phyloP scores from a whole-genome alignment of 2,888 invertebrate genomes.

The Drosophila setosimentum region DNA sequence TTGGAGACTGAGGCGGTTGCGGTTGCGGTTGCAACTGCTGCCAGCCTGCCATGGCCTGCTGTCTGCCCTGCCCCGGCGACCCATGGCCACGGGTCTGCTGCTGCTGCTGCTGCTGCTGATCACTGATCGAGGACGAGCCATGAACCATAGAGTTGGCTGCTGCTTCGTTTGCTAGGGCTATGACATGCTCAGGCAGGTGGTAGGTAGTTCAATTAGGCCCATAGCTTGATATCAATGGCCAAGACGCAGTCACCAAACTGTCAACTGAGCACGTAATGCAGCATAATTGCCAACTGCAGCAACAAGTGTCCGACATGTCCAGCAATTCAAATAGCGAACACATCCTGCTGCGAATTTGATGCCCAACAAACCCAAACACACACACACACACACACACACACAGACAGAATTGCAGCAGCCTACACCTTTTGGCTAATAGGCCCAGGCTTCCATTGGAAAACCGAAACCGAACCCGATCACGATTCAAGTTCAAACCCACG shows the following conservation, averaged over 20 bases:
- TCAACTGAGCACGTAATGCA: conserved; percentile 74
- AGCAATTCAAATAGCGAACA: conserved; percentile 74
- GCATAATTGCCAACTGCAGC: conserved; percentile 77
- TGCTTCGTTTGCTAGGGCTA: conserved; percentile 22
- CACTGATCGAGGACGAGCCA: conserved; percentile 64
- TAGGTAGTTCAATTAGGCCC: conserved; percentile 74
- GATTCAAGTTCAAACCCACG: conserved; percentile 66
- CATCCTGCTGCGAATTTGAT: conserved; percentile 81
- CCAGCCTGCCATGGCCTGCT: conserved; percentile 23
- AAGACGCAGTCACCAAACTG: conserved; percentile 60
- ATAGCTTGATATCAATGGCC: conserved; percentile 62
- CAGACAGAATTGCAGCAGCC: conserved; percentile 45
- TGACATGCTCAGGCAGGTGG: conserved; percentile 57
- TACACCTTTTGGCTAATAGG: conserved; percentile 80
- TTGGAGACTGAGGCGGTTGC: conserved; percentile 24
- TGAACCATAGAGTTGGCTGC: conserved; percentile 19
- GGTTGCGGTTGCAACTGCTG: conserved; percentile 21
- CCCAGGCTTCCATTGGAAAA: conserved; percentile 62
- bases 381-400: conserved; percentile 7
- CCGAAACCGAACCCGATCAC: conserved; percentile 58
- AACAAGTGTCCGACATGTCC: conserved; percentile 64
- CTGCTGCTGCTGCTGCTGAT: conserved; percentile 43
- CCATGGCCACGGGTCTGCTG: conserved; percentile 40
- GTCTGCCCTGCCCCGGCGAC: conserved; percentile 55
- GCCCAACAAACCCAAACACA: conserved; percentile 45